Evolutionary conservation across 2,797 vertebrate genomes (phyloP), one percentile per base, ranked within the genome.

Genomic region (Ptychobarbus kaznakovi): DNA sequence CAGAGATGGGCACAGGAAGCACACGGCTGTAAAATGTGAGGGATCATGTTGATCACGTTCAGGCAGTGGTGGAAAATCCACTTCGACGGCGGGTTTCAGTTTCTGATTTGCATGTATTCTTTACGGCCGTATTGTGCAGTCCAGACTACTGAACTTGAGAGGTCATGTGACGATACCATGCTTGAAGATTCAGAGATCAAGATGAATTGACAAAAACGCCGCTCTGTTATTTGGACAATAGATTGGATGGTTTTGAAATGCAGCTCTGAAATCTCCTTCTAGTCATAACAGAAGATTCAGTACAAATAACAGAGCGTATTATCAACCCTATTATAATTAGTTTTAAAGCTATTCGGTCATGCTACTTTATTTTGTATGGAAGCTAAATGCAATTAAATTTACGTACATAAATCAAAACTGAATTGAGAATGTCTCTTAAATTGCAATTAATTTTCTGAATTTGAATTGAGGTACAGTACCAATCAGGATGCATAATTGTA

Each of bases 21-120:
- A 58, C 74, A 77, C 20, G 35, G 32, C 53, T 40, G 51, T 40
- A 38, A 58, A 77, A 15, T 38, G 22, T 40, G 51, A n/a, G 22
- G 53, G 53, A 80, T 66, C 61, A n/a, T 51, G 42, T 35, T 68
- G 65, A 81, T 81, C 49, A 44, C 77, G 25, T 53, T 35, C 10
- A 81, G 44, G 20, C 28, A 69, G 79, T 49, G 5, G 38, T 28
- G 80, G 51, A 72, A 81, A 72, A 72, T 72, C 18, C n/a, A 4
- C 66, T 81, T 56, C 0, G 35, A 49, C 66, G n/a, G 65, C 3
- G 5, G 65, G 79, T 70, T 81, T 72, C n/a, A 10, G 80, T 81
- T 72, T 72, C 80, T 42, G 15, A 81, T 72, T 58, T 81, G 65
- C 46, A 81, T 66, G 35, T 46, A 32, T 38, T 80, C 53, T 51